Percentiles rank a stretch among this genome's conserved stretches.
Evolutionary conservation across 2,888 invertebrate species (phyloP).

Genomic region (Drosophila silvestris): DNA sequence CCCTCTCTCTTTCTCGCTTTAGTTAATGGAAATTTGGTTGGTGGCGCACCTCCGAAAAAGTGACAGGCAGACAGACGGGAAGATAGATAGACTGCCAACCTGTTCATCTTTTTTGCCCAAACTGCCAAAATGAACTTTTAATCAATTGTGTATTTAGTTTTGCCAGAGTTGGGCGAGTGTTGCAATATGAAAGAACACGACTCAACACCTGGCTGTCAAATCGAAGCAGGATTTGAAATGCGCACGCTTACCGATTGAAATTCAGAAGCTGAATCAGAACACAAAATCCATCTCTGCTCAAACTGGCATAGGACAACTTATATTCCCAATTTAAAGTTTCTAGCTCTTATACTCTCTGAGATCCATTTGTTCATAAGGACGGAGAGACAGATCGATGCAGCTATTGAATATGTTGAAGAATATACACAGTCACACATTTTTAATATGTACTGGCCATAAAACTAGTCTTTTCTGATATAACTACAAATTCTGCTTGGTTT

Average conservation of each 20-base stretch:
- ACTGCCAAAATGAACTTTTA: constrained; percentile 1
- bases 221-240: no score
- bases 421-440: neutral
- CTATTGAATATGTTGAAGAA: neutral
- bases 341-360: neutral
- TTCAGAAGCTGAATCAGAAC: neutral
- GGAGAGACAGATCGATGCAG: neutral
- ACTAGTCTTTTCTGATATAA: neutral
- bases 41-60: constrained; percentile 24
- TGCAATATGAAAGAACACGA: constrained; percentile 4
- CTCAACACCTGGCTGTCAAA: neutral
- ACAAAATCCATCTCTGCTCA: neutral
- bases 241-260: neutral
- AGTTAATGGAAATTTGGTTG: constrained; percentile 41
- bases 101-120: constrained; percentile 21
- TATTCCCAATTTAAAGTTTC: neutral
- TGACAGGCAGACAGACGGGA: constrained; percentile 1
- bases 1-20: neutral
- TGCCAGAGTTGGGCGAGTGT: neutral
- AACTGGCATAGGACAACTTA: neutral
- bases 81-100: constrained; percentile 14
- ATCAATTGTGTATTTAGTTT: constrained; percentile 3
- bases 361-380: neutral
- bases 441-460: neutral
- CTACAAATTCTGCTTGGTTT: neutral